phyloP scores from a whole-genome alignment of 2,888 invertebrate genomes.

The Beris morrisii region DNA sequence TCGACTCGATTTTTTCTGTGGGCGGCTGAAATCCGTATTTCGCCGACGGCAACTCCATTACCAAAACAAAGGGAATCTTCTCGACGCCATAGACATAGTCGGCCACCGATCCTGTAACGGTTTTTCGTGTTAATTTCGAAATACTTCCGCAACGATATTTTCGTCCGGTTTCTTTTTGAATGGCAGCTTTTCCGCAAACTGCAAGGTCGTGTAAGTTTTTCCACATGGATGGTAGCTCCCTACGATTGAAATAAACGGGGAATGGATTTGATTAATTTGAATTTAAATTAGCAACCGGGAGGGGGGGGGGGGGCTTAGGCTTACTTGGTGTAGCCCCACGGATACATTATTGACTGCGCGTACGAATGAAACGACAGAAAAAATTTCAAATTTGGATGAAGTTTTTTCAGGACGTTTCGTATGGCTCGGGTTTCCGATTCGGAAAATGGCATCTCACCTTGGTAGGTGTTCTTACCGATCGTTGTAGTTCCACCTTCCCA shows the following conservation, averaged over 20 bases:
- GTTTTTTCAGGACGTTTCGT: conserved; percentile 47
- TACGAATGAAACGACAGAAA: conserved; percentile 54
- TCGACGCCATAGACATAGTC: conserved; percentile 53
- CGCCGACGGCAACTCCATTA: conserved; percentile 53
- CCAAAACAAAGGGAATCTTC: conserved; percentile 50
- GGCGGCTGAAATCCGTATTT: conserved; percentile 54
- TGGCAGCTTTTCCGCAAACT: conserved; percentile 50
- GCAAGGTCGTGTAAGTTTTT: conserved; percentile 49
- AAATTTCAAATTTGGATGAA: conserved; percentile 49
- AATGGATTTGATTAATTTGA: conserved; percentile 4
- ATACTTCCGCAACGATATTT: conserved; percentile 53
- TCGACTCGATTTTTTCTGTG: conserved; percentile 47
- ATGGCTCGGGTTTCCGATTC: conserved; percentile 53
- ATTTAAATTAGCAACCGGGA: not conserved
- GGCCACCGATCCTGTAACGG: conserved; percentile 51
- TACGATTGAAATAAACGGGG: conserved; percentile 32
- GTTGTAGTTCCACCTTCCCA: conserved; percentile 56
- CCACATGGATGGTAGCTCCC: conserved; percentile 48
- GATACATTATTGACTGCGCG: conserved; percentile 55
- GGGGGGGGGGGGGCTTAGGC: conserved; percentile 9
- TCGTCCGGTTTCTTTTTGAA: conserved; percentile 50
- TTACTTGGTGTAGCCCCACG: conserved; percentile 52
- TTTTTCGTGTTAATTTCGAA: conserved; percentile 48
- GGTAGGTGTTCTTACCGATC: conserved; percentile 48
- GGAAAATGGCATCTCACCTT: conserved; percentile 53